These are phyloP conservation scores for Bombus confusus DNA, from an alignment of 1,140 invertebrate genomes.

Conservation along the genomic window DNA sequence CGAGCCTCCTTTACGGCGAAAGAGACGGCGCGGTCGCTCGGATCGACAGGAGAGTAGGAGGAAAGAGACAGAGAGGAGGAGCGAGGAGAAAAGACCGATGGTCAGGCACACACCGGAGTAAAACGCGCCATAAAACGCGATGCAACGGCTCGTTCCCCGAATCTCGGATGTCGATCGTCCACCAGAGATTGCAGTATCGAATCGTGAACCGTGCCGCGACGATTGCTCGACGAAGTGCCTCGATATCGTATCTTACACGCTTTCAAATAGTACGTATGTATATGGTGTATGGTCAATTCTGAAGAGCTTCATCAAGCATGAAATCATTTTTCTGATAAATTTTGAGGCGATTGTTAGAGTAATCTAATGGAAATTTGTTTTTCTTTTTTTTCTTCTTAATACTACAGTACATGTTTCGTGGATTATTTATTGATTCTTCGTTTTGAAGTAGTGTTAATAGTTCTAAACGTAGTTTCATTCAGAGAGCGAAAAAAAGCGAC, in stretches of 20 bases:
- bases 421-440: no score
- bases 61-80: conserved; percentile 15
- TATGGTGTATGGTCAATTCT: background rate
- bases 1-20: conserved; percentile 69
- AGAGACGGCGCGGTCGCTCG: conserved; percentile 65
- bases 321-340: background rate
- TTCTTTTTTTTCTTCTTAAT: background rate
- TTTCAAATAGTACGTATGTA: background rate
- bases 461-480: background rate
- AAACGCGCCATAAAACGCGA: conserved; percentile 68
- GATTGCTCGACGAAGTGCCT: conserved; percentile 30
- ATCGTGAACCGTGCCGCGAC: conserved; percentile 51
- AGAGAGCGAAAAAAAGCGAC: background rate
- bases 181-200: conserved; percentile 64
- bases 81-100: conserved; percentile 63
- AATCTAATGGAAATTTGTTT: background rate
- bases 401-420: no score
- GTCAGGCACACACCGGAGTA: conserved; percentile 72
- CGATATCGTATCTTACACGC: background rate
- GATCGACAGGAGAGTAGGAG: conserved; percentile 43
- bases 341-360: background rate
- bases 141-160: conserved; percentile 59
- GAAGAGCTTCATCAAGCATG: background rate
- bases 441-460: no score
- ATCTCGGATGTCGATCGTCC: conserved; percentile 66